Base-by-base conservation (phyloP, 2,888 invertebrate genomes). In the Xanthorhoe designata region DNA sequence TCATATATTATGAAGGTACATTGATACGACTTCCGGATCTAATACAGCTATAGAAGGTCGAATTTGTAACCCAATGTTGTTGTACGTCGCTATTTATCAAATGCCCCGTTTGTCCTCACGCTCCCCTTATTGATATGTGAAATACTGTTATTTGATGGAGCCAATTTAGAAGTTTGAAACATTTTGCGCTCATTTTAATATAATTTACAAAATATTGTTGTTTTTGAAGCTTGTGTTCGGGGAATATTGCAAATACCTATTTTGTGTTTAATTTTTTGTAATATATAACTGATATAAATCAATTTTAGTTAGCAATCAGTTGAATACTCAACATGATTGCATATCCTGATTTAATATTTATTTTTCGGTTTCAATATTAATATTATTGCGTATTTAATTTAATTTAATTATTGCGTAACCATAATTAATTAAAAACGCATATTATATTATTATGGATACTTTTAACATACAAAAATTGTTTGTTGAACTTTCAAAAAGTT, bases 61-160 rank as follows among this genome's bases (percentile, higher is more conserved):
- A 80, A 79, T 83, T 86, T 85, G 86, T 85, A 83, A 81, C 84
- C 80, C 82, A 83, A 86, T 87, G 85, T 85, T 83, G 83, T 82
- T 84, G 79, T 82, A 80, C 79, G 77, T 70, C 52, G 75, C 81
- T 82, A 86, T 89, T 85, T 86, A 84, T 88, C 87, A 87, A 79
- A 76, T 75, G 82, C 78, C 75, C 79, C 79, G 69, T 79, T 64
- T 77, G 71, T 77, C 76, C 77, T 78, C 76, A 76, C 35, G 66
- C 74, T 74, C 77, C 78, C 76, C 73, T 73, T 76, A 75, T 79
- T 71, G 69, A 71, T 72, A 74, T 72, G 76, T 71, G 72, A 70
- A 66, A 78, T 77, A 81, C 78, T 52, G 69, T 58, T 64, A 50
- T 60, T 65, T 59, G 42, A 74, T 76, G 76, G 67, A 65, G 58